Base-by-base conservation (phyloP, 2,113 vertebrate genomes). In the Ophiodon elongatus region DNA sequence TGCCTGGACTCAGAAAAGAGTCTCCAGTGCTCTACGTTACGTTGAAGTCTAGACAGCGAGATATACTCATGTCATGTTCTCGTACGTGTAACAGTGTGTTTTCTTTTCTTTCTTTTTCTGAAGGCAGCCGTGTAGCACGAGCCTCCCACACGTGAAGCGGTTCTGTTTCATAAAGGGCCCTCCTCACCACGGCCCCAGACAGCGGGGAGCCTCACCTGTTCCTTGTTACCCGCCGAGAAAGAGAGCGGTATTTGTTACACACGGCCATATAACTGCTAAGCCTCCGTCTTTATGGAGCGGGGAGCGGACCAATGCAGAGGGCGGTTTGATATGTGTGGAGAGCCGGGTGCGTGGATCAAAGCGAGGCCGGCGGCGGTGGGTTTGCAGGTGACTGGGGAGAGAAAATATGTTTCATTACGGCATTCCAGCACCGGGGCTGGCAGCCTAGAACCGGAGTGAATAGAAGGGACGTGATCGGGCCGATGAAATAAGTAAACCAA, bases 351-450 rank as follows among this genome's bases (percentile, higher is more conserved):
- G 67, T 17, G 74, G 91, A 93, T 94, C 89, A 92, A 95, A 93
- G 93, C 1, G 35, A 76, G 52, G 92, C 93, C 77, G 25, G 69
- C 56, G 76, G 93, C 91, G 70, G 62, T 76, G 76, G 70, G 74
- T 76, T 14, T 84, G 80, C 92, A 95, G 94, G 92, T 94, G 93
- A 94, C 78, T 82, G 79, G 74, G 76, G 86, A 83, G 86, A 88
- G 80, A 86, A 91, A 86, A 84, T 86, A 87, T 85, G 85, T 89
- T 93, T 94, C 88, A 92, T 93, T 91, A 89, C 74, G 79, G 73
- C 76, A 88, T 91, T 90, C 90, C 88, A 84, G 73, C n/a, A 29
- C 74, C 72, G 63, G 8, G 71, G 67, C 88, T 83, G 56, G 43
- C 63, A 84, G 71, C 83, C 74, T 62, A 79, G 75, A 87, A 47